Base-by-base conservation (phyloP, 2,888 invertebrate genomes). In the Ommatoiulus sabulosus region DNA sequence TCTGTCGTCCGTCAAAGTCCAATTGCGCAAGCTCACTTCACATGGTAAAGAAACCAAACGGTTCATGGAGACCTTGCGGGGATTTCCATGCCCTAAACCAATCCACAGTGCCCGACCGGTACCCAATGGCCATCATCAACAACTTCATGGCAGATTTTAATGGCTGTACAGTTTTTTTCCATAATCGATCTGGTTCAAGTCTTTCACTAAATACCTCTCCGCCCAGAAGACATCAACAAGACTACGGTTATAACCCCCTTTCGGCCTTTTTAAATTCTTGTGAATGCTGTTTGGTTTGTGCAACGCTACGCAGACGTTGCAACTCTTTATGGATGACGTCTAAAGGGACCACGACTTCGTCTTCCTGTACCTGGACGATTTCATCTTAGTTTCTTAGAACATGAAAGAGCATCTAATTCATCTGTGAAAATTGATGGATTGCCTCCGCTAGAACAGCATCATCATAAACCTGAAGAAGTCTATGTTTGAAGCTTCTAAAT, bases 261-360 rank as follows among this genome's bases (percentile, higher is more conserved):
- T 92, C 88, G 92, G 92, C 5, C 89, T 92, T 5, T 93, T 91
- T 87, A 92, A 93, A 89, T 92, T 92, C 88, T 88, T 90, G 0
- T 88, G 87, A 2, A 92, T 92, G 92, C 87, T 90, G 46, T 93
- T 92, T 44, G 92, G 93, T 0, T 90, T 93, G 0, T 86, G 92
- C 0, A 93, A 93, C 89, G 92, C 93, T 0, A 92, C 91, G 1
- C 92, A 93, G 89, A 92, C 92, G 0, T 93, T 93, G 90, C 92
- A 92, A 88, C 90, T 92, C 5, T 92, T 92, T 52, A 91, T 93
- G 15, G 91, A 93, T 86, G 91, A 91, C 12, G 87, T 90, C 1
- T 35, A 89, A 17, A 87, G 92, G 0, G 92, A 92, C 35, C 92
- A 93, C 6, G 20, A 44, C 12, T 89, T 87, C 89, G 89, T 89